Percentiles rank a stretch among this genome's conserved stretches.
Evolutionary conservation across 30 jellyfish, hydroid and myxozoan species (phyloP).

Genomic region (Hydra vulgaris): DNA sequence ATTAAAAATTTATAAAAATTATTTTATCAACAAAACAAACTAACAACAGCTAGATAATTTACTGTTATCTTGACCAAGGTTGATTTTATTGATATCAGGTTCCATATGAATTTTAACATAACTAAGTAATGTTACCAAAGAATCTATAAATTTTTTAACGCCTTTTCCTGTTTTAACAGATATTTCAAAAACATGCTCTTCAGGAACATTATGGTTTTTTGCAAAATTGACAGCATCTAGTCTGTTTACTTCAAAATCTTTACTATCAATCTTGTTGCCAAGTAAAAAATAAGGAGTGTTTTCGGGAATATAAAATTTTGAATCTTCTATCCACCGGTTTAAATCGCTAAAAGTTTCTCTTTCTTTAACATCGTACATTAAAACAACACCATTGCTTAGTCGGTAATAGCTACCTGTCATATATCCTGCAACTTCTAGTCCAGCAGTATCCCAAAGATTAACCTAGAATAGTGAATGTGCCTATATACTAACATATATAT

Average conservation of each 20-base stretch:
- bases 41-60: too few species aligned
- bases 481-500: too few species aligned
- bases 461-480: conserved; percentile 36
- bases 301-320: conserved; percentile 32
- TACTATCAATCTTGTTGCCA: conserved; percentile 72
- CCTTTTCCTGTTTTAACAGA: conserved; percentile 74
- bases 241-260: conserved; percentile 47
- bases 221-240: conserved; percentile 47
- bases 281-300: conserved; percentile 40
- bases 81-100: too few species aligned
- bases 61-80: too few species aligned
- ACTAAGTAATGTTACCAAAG: conserved; percentile 29
- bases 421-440: conserved; percentile 83
- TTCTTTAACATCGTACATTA: conserved; percentile 54
- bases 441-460: conserved; percentile 95
- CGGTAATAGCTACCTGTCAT: conserved; percentile 64
- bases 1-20: too few species aligned
- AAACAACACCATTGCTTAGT: conserved; percentile 59
- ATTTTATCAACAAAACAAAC: too few species aligned
- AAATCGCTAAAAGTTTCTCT: conserved; percentile 42
- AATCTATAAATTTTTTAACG: conserved; percentile 32
- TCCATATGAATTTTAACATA: neutral
- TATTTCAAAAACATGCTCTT: conserved; percentile 31
- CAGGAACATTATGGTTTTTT: conserved; percentile 28
- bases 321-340: conserved; percentile 66